Evolutionary conservation across 2,113 vertebrate species (phyloP).

Genomic region (Paralichthys olivaceus): DNA sequence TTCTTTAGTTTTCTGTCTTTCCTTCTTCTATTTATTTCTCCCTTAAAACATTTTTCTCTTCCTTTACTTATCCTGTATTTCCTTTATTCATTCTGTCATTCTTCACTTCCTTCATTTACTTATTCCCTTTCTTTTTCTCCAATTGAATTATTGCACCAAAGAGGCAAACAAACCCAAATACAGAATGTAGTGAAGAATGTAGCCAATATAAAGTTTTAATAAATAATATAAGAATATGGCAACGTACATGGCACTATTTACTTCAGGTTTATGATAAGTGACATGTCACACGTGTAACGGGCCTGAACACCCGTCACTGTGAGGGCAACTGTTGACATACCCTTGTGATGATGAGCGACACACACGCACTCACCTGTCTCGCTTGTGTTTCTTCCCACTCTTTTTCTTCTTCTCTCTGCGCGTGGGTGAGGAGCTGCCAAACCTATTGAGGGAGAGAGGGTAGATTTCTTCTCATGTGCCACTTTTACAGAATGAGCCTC

Average conservation of each 20-base stretch:
- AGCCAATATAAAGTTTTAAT: too few species aligned
- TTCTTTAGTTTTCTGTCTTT: too few species aligned
- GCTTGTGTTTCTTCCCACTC: constrained; percentile 92
- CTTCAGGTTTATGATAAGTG: too few species aligned
- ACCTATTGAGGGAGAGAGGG: constrained; percentile 77
- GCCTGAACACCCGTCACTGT: constrained; percentile 7
- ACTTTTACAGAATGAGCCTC: constrained; percentile 23
- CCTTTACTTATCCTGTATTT: not conserved
- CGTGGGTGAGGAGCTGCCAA: constrained; percentile 90
- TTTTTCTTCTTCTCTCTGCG: constrained; percentile 95
- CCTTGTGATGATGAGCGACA: not conserved
- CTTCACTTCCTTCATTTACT: not conserved
- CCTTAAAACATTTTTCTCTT: too few species aligned
- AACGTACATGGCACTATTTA: not conserved
- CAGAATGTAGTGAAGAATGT: too few species aligned
- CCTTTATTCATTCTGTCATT: not conserved
- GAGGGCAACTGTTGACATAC: constrained; percentile 11
- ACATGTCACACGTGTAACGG: too few species aligned
- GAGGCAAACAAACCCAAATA: too few species aligned
- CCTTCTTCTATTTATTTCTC: too few species aligned
- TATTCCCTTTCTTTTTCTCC: not conserved
- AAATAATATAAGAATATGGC: not conserved
- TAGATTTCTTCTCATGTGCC: not conserved
- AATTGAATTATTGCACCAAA: not conserved
- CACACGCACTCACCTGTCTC: constrained; percentile 86